These are phyloP conservation scores for Hippocampus zosterae DNA, from an alignment of 2,113 vertebrate genomes.

Conservation along the genomic window DNA sequence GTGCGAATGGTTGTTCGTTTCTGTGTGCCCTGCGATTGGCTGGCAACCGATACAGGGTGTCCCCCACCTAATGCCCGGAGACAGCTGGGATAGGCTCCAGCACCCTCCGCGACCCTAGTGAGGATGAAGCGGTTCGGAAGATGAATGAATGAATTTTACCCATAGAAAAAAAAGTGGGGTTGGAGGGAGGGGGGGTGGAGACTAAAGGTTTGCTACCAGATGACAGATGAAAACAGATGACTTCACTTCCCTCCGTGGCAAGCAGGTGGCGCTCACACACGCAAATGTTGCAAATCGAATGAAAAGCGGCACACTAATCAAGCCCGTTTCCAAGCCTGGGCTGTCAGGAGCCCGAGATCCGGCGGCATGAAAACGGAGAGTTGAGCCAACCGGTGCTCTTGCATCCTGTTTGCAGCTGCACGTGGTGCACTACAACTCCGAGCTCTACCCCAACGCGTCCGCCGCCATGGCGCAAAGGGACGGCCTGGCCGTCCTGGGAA, in stretches of 20 bases:
- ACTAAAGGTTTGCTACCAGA: no score
- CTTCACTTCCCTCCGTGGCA: neutral
- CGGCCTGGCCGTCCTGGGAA: constrained; percentile 82
- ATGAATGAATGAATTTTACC: no score
- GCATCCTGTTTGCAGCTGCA: constrained; percentile 74
- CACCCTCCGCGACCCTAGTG: no score
- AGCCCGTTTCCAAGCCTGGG: neutral
- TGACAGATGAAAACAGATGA: neutral
- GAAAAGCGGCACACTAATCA: neutral
- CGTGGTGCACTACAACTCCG: constrained; percentile 84
- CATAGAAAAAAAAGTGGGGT: no score
- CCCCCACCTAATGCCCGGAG: no score
- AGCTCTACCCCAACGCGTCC: constrained; percentile 74
- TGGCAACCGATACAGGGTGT: no score
- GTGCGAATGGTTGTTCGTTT: no score
- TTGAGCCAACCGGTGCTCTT: neutral
- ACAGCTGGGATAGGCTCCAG: no score
- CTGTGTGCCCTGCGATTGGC: no score
- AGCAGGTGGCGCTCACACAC: neutral
- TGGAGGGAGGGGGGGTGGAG: no score
- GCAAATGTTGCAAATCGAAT: neutral
- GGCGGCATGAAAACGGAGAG: neutral
- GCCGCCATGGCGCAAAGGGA: constrained; percentile 70
- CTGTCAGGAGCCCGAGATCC: neutral
- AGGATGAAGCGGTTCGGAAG: no score